Conservation (phyloP, 2,888 invertebrate genomes). For the Mesochorus sp. region DNA sequence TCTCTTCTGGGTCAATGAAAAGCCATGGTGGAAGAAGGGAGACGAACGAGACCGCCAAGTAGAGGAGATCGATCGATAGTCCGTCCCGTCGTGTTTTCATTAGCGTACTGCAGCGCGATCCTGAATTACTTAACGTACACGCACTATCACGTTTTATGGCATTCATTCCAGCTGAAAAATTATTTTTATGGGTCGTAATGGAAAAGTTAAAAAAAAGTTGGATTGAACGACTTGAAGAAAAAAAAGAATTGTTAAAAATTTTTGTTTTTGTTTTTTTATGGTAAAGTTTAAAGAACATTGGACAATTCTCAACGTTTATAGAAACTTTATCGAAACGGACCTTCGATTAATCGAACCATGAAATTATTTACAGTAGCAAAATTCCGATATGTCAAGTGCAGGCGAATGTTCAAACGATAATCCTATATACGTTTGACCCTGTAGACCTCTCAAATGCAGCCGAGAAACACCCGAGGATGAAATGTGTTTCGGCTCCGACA, state of each 20-base stretch:
- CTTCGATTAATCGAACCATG: slow-evolving; percentile 17
- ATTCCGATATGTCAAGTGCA: slow-evolving; percentile 37
- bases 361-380: slow-evolving; percentile 25
- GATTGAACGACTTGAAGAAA: too few species aligned
- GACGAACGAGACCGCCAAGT: slow-evolving; percentile 42
- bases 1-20: slow-evolving; percentile 57
- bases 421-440: slow-evolving; percentile 32
- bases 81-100: slow-evolving; percentile 41
- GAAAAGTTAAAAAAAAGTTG: too few species aligned
- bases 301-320: too few species aligned
- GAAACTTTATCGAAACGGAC: slow-evolving; percentile 7
- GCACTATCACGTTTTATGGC: slow-evolving; percentile 9
- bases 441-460: slow-evolving; percentile 20
- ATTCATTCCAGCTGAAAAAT: background rate
- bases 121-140: slow-evolving; percentile 22
- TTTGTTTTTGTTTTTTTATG: too few species aligned
- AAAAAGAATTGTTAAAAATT: too few species aligned
- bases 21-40: slow-evolving; percentile 40
- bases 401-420: slow-evolving; percentile 6
- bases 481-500: background rate
- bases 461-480: slow-evolving; percentile 2
- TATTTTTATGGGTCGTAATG: too few species aligned
- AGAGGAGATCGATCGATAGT: slow-evolving; percentile 64
- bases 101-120: slow-evolving; percentile 43
- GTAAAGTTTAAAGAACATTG: too few species aligned